phyloP scores from a whole-genome alignment of 2,797 vertebrate genomes.

The Menidia menidia region DNA sequence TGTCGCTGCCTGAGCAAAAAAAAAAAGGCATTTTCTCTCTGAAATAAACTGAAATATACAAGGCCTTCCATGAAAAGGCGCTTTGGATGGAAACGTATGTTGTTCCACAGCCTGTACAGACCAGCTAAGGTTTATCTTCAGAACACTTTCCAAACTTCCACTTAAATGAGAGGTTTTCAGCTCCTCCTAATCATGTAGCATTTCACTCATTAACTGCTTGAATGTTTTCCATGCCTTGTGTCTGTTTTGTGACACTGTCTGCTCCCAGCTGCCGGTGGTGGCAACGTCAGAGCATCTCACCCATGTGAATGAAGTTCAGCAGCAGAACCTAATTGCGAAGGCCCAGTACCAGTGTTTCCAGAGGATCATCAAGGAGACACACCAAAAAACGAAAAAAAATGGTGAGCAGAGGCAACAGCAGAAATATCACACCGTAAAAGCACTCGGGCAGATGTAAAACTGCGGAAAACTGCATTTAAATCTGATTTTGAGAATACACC shows the following conservation, averaged over 20 bases:
- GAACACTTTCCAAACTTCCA: too few relatives aligned
- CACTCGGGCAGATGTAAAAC: not conserved
- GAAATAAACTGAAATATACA: too few relatives aligned
- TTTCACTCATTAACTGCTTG: too few relatives aligned
- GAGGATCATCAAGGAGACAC: constrained; percentile 86
- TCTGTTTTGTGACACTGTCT: not conserved
- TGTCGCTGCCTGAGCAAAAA: too few relatives aligned
- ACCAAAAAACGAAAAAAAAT: constrained; percentile 70
- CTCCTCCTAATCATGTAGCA: too few relatives aligned
- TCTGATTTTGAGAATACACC: not conserved
- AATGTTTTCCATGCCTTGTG: not conserved
- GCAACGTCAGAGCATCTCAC: constrained; percentile 53
- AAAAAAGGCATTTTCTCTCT: too few relatives aligned
- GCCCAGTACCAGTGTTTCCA: constrained; percentile 97
- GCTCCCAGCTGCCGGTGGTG: constrained; percentile 70
- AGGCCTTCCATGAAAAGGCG: too few relatives aligned
- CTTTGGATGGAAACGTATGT: too few relatives aligned
- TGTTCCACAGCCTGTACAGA: too few relatives aligned
- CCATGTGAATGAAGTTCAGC: constrained; percentile 51
- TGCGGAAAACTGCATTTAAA: not conserved
- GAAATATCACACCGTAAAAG: not conserved
- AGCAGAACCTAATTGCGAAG: constrained; percentile 85
- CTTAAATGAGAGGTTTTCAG: too few relatives aligned
- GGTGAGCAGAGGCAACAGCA: constrained; percentile 73
- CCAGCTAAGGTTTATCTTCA: too few relatives aligned